Evolutionary conservation across 2,113 vertebrate species (phyloP), one percentile per base, ranked within the genome.

Genomic region (Rhinolophus ferrumequinum): DNA sequence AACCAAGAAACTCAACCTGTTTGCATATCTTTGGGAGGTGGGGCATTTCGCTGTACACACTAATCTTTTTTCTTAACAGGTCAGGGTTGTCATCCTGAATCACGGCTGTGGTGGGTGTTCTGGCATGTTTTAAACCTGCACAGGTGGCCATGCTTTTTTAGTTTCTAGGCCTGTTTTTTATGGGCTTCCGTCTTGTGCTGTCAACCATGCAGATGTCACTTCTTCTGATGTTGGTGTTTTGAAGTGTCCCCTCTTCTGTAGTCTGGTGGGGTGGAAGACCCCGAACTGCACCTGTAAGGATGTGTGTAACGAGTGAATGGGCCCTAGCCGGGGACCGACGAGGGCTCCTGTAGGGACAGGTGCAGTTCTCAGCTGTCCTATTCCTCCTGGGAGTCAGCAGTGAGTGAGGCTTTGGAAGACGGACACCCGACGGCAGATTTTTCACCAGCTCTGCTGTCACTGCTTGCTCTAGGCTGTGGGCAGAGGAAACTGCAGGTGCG

Each of bases 371-470:
- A 6, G 67, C 10, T 1, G 5, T 14, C 69, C 82, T 26, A 6
- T 24, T 52, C 41, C 24, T 3, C 15, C 79, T 21, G 44, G 19
- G 21, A 38, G 26, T 24, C 50, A 5, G 50, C 3, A 3, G 50
- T 3, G 14, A 8, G 56, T 13, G 72, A 33, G 18, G 15, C 50
- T 70, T 47, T 38, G 2, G 24, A 8, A n/a, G 58, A 10, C 6
- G 5, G 67, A 41, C 5, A 26, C 58, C 13, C 0, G 4, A 16
- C 16, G 6, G 75, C n/a, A 16, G 21, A 38, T 26, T 47, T 69
- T 3, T 50, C 26, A 6, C 16, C 41, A 4, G 2, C 16, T 15
- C 19, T 16, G 19, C 18, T 22, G 38, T 8, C 1, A 3, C 62
- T 11, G 47, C 28, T 44, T 1, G 35, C 38, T n/a, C 56, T 47